Evolutionary conservation across 1,140 invertebrate genomes (phyloP).

Genomic region (Zaprionus davidi): DNA sequence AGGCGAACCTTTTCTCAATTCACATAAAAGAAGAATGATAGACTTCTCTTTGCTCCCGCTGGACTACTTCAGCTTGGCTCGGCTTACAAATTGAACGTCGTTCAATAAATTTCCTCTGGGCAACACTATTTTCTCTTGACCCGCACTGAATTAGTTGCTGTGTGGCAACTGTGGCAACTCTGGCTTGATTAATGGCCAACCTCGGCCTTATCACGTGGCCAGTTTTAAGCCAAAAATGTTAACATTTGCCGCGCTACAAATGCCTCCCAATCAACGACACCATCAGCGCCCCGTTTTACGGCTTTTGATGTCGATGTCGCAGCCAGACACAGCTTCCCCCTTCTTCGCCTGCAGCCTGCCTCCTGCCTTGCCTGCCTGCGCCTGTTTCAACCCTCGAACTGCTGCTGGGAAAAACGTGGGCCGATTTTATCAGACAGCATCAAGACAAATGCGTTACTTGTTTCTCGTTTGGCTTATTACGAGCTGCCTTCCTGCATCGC

Average conservation of each 20-base stretch:
- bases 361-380: constrained; percentile 22
- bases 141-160: neutral
- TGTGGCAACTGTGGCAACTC: neutral
- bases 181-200: constrained; percentile 47
- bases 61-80: constrained; percentile 31
- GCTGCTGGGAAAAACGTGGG: constrained; percentile 13
- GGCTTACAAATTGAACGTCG: constrained; percentile 68
- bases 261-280: constrained; percentile 74
- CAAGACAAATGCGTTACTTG: constrained; percentile 83
- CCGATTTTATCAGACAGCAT: constrained; percentile 77
- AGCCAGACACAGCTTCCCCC: constrained; percentile 13
- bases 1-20: neutral
- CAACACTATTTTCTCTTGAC: constrained; percentile 11
- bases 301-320: constrained; percentile 66
- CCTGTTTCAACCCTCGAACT: constrained; percentile 58
- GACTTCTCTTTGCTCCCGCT: neutral
- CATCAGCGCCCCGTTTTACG: constrained; percentile 70
- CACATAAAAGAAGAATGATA: neutral
- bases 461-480: constrained; percentile 81
- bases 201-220: constrained; percentile 27
- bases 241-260: constrained; percentile 72
- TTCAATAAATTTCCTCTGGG: constrained; percentile 13
- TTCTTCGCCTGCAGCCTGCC: neutral
- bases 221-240: constrained; percentile 65
- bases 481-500: constrained; percentile 69